Evolutionary conservation across 2,113 vertebrate genomes (phyloP).

Genomic region (Marcusenius ussheri): DNA sequence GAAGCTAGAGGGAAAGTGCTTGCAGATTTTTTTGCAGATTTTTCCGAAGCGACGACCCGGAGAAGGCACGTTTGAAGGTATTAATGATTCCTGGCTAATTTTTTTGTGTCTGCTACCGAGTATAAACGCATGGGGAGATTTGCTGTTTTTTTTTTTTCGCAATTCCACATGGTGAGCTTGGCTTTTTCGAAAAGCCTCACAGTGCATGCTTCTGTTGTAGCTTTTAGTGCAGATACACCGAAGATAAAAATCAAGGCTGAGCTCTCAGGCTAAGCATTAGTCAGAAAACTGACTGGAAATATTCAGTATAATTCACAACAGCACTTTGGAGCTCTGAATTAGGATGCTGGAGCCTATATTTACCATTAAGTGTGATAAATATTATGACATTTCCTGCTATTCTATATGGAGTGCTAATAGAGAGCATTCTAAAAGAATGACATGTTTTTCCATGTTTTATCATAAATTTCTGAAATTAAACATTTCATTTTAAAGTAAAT

Average conservation of each 20-base stretch:
- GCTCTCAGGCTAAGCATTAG: background rate
- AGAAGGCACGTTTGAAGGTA: conserved; percentile 9
- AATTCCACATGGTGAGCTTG: background rate
- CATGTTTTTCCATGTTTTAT: background rate
- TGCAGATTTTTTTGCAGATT: background rate
- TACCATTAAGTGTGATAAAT: background rate
- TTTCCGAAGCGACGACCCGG: background rate
- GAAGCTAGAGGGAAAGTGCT: background rate
- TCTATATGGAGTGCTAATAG: background rate
- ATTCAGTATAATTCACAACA: background rate
- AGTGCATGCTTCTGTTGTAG: conserved; percentile 6
- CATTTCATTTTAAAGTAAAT: background rate
- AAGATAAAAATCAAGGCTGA: background rate
- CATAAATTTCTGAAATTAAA: background rate
- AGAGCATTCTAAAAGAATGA: background rate
- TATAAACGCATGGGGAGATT: background rate
- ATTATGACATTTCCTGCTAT: background rate
- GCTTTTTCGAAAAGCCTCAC: conserved; percentile 6
- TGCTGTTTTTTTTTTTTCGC: background rate
- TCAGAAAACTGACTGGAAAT: background rate
- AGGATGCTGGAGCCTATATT: background rate
- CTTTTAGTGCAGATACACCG: background rate
- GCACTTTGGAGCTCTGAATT: background rate
- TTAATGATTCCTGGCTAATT: background rate
- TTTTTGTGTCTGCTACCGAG: background rate